Base-by-base conservation (phyloP, 2,888 invertebrate species). In the Lasius fuliginosus region DNA sequence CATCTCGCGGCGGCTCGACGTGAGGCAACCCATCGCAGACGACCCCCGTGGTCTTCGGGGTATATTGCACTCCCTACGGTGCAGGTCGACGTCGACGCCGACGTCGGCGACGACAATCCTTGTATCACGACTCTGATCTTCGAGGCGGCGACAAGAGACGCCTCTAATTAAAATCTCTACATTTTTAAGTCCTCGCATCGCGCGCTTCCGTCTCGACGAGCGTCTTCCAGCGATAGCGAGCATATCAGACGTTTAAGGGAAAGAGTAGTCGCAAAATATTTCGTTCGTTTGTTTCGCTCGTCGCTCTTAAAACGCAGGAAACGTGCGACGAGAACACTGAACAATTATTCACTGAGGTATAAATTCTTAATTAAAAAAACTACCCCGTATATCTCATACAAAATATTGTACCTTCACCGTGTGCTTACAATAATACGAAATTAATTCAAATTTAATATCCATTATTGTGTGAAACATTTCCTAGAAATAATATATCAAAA, bases 151-250 rank as follows among this genome's bases (percentile, higher is more conserved):
- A 82, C 90, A 84, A 87, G 84, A 90, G 85, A 88, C 87, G 87
- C 81, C 83, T 88, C 87, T 90, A 90, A 90, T 90, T 90, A 90
- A 90, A 90, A 85, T 83, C 87, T 82, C 79, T 12, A 75, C 60
- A 86, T 89, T 90, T 89, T 90, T 88, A 84, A 68, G 30, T 36
- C 68, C 69, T 68, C 42, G 23, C 23, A 0, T 23, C 23, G 23
- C 89, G 64, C 82, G 64, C 68, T 87, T 85, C 84, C 84, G 68
- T 77, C 49, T 69, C 75, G 84, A 64, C 60, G 76, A 86, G 74
- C 69, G 46, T 30, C 62, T 79, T 27, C 30, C 71, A 71, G 82
- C 18, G 68, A 40, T 42, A 56, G 75, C 36, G 75, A 46, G 40
- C 49, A 69, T 53, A 68, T 62, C 83, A 83, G 82, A 83, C 56